Base-by-base conservation (phyloP, 2,888 invertebrate species). In the Clepsis dumicolana region DNA sequence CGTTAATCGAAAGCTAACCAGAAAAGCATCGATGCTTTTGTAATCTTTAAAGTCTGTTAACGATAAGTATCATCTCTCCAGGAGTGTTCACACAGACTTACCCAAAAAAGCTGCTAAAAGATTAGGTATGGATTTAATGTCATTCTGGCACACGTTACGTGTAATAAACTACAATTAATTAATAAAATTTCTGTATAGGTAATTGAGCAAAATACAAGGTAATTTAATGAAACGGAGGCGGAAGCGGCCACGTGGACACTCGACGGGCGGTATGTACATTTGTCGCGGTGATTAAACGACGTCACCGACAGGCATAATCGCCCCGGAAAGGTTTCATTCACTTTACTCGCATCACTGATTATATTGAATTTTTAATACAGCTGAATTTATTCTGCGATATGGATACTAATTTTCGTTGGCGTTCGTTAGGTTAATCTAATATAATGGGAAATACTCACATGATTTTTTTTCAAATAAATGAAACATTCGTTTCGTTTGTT, bases 271-370 rank as follows among this genome's bases (percentile, higher is more conserved):
- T 80, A n/a, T n/a, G n/a, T n/a, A 83, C 83, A 87, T 86, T 85
- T 83, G 85, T 86, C 86, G 84, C 71, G 68, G 79, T 83, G 85
- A 87, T 85, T 85, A 83, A 86, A 85, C 80, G 86, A 81, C 78
- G 82, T 83, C 84, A 82, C 75, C 74, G 73, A 72, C 85, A 83
- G 77, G 78, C 71, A 52, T 44, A 57, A 76, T 74, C 66, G 78
- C 70, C 74, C 72, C 72, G 60, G 61, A 68, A 63, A 71, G 70
- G 70, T 72, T 77, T 79, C 80, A 60, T 66, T 56, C 38, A 54
- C 64, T 52, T 76, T 73, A 75, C 63, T 65, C 67, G 65, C 56
- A 67, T 71, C 68, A 71, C 38, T 65, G 73, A 71, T 65, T 54
- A 65, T 27, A 50, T 56, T 14, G 56, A 62, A 21, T 63, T 44